Evolutionary conservation across 2,113 vertebrate genomes (phyloP).

Genomic region (Lichenostomus cassidix): DNA sequence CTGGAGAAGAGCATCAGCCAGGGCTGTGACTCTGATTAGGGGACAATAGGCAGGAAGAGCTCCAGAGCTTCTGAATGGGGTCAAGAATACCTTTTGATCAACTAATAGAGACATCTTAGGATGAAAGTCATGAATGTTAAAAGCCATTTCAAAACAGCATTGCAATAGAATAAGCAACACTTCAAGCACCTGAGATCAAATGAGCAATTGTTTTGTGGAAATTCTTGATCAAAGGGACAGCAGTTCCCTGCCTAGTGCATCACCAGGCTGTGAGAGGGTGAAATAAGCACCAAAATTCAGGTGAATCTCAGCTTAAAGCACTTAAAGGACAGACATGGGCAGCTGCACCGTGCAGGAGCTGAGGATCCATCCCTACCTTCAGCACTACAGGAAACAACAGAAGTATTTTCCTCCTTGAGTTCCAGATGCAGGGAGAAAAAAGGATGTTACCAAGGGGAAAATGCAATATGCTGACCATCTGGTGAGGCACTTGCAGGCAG

Average conservation of each 20-base stretch:
- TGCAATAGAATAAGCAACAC: neutral
- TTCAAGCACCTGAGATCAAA: conserved; percentile 28
- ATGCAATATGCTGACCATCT: conserved; percentile 67
- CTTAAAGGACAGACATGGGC: neutral
- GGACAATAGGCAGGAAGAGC: neutral
- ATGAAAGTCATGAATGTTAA: neutral
- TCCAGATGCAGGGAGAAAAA: conserved; percentile 54
- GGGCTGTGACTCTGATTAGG: neutral
- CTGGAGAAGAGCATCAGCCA: neutral
- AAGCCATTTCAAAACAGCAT: conserved; percentile 43
- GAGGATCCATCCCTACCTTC: neutral
- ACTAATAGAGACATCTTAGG: neutral
- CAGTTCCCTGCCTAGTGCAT: neutral
- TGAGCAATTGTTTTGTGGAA: conserved; percentile 8
- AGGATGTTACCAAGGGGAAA: conserved; percentile 59
- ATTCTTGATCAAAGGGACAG: neutral
- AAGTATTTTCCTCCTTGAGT: conserved; percentile 61
- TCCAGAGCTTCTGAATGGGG: neutral
- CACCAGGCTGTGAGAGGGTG: neutral
- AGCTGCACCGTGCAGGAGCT: neutral
- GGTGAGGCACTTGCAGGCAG: conserved; percentile 59
- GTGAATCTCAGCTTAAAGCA: neutral
- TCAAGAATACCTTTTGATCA: conserved; percentile 14
- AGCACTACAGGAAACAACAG: conserved; percentile 45
- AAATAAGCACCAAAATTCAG: neutral